Percentiles rank a stretch among this genome's conserved stretches.
These are phyloP conservation scores for Ganaspis brasiliensis DNA, from an alignment of 2,888 invertebrate species.

Conservation along the genomic window DNA sequence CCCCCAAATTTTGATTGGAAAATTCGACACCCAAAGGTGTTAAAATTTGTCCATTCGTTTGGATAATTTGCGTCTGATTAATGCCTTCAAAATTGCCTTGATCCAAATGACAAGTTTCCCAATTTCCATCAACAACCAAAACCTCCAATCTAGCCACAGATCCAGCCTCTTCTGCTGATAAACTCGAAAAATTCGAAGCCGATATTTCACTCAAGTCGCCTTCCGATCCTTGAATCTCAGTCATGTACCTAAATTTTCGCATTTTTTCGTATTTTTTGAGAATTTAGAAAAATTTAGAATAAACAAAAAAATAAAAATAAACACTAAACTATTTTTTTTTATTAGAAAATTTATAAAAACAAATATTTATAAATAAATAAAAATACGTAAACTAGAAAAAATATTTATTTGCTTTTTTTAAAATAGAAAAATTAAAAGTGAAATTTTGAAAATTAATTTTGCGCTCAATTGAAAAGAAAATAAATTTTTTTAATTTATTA, in stretches of 20 bases:
- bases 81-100: constrained; percentile 50
- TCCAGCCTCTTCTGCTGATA: constrained; percentile 62
- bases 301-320: no score
- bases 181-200: constrained; percentile 42
- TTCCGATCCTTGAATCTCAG: constrained; percentile 64
- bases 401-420: no score
- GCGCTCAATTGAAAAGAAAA: no score
- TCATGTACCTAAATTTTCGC: constrained; percentile 43
- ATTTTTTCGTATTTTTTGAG: not conserved
- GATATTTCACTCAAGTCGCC: constrained; percentile 52
- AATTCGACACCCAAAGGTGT: constrained; percentile 8
- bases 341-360: no score
- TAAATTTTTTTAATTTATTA: no score
- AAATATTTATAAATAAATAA: no score
- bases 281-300: no score
- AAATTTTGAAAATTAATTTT: no score
- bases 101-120: constrained; percentile 65
- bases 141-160: constrained; percentile 76
- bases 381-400: no score
- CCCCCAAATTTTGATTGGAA: constrained; percentile 18
- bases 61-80: constrained; percentile 29
- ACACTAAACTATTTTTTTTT: no score
- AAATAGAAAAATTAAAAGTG: no score
- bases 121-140: constrained; percentile 76
- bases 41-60: constrained; percentile 18